Evolutionary conservation across 2,797 vertebrate genomes (phyloP).

Genomic region (Aplochiton taeniatus): DNA sequence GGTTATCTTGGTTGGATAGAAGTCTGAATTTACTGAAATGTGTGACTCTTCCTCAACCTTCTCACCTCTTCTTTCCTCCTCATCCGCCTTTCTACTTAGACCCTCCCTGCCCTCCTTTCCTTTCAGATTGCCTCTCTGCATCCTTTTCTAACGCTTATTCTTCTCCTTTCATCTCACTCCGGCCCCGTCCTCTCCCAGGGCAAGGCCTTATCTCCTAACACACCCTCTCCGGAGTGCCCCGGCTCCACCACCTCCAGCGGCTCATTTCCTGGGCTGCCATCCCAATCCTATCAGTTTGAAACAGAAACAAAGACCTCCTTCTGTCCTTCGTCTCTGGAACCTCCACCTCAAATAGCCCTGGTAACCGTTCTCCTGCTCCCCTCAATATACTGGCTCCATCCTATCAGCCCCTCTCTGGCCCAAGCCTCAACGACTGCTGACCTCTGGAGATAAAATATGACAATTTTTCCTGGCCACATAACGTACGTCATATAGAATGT

Average conservation of each 20-base stretch:
- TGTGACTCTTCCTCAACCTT: neutral
- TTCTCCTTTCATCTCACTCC: neutral
- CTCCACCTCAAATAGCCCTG: constrained; percentile 1
- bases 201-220: constrained; percentile 25
- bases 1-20: too few relatives aligned
- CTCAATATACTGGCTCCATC: too few relatives aligned
- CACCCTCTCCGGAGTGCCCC: constrained; percentile 13
- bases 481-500: too few relatives aligned
- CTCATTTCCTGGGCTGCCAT: constrained; percentile 18
- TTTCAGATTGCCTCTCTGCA: too few relatives aligned
- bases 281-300: constrained; percentile 52
- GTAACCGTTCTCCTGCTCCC: neutral
- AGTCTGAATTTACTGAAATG: neutral
- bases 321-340: constrained; percentile 15
- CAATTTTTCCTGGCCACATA: too few relatives aligned
- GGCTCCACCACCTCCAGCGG: neutral
- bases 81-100: neutral
- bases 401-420: constrained; percentile 11
- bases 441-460: too few relatives aligned
- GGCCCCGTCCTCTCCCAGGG: constrained; percentile 30
- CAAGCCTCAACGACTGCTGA: neutral
- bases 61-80: neutral
- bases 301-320: constrained; percentile 48
- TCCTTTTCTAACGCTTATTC: too few relatives aligned
- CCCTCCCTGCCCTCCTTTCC: neutral